Conservation (phyloP, 2,113 vertebrate genomes). For the Nettapus auritus region DNA sequence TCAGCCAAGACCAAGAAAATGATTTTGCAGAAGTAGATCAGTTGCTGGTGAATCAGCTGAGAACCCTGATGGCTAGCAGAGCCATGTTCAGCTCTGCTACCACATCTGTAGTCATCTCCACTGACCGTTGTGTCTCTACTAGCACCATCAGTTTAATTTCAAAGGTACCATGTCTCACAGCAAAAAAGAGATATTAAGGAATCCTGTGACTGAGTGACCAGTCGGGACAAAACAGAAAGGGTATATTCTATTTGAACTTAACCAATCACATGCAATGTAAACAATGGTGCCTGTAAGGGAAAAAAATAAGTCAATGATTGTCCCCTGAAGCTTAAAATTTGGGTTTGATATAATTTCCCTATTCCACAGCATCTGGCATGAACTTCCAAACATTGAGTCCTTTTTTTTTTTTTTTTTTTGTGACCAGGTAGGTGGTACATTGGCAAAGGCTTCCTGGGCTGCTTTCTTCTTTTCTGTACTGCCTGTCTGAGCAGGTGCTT, state of each 20-base stretch:
- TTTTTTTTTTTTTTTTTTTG: neutral
- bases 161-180: neutral
- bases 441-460: neutral
- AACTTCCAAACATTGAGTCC: neutral
- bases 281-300: neutral
- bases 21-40: neutral
- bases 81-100: neutral
- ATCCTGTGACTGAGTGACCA: fast-evolving
- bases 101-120: neutral
- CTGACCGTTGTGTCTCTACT: neutral
- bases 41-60: neutral
- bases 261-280: neutral
- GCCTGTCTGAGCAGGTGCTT: neutral
- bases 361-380: neutral
- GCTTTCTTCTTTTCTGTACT: neutral
- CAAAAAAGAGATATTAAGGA: neutral
- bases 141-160: neutral
- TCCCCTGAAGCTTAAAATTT: neutral
- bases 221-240: neutral
- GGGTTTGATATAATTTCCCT: neutral
- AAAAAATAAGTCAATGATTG: neutral
- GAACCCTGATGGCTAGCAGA: fast-evolving
- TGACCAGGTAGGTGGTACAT: neutral
- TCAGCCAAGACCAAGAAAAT: neutral
- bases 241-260: neutral